Percentiles rank a stretch among this genome's conserved stretches.
Conservation (phyloP, 2,888 invertebrate species). For the Tiliacea aurago region DNA sequence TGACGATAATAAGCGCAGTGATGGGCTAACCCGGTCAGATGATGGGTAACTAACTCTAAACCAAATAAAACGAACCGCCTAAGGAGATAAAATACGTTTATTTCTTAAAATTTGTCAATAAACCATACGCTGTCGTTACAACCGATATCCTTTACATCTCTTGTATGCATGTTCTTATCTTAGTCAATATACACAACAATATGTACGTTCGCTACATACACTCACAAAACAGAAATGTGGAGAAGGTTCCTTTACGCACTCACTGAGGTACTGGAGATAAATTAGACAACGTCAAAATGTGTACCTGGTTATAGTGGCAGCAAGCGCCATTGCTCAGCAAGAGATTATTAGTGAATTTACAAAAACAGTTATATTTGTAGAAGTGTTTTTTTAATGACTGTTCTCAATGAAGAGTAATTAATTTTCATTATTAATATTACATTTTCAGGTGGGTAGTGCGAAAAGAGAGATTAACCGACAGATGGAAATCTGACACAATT, state of each 20-base stretch:
- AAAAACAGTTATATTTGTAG: not conserved
- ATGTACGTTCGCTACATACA: slow-evolving; percentile 65
- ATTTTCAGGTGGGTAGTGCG: not conserved
- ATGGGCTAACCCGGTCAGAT: too few relatives aligned
- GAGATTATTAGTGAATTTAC: slow-evolving; percentile 1
- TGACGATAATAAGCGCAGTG: not conserved
- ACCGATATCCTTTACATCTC: slow-evolving; percentile 73
- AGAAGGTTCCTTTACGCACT: not conserved
- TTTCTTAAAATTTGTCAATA: slow-evolving; percentile 88
- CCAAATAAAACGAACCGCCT: slow-evolving; percentile 76
- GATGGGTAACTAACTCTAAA: not conserved
- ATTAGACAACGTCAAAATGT: not conserved
- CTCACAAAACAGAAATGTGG: slow-evolving; percentile 39
- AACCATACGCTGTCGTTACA: slow-evolving; percentile 79
- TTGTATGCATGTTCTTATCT: slow-evolving; percentile 61
- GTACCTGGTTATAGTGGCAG: not conserved
- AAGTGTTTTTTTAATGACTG: too few relatives aligned
- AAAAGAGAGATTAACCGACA: not conserved
- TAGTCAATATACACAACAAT: slow-evolving; percentile 78
- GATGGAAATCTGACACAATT: not conserved
- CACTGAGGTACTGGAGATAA: not conserved
- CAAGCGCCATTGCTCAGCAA: not conserved
- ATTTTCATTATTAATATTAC: too few relatives aligned
- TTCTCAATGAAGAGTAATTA: too few relatives aligned
- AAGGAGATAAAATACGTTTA: slow-evolving; percentile 89